Percentiles rank a stretch among this genome's conserved stretches.
Conservation (phyloP, 2,797 vertebrate species). For the Forpus xanthops region DNA sequence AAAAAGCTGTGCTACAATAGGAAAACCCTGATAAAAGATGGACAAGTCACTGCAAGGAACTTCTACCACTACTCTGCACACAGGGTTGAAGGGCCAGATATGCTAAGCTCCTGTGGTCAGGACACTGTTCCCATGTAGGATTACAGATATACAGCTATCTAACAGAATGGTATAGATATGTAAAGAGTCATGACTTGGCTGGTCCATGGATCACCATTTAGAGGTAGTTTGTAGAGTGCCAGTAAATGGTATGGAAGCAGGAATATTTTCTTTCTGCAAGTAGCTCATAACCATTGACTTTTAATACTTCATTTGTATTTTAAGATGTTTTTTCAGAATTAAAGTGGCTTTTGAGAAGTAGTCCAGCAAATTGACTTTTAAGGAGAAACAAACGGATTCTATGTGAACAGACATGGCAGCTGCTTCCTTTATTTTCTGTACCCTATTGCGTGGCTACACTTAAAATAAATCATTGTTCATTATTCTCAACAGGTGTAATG, state of each 20-base stretch:
- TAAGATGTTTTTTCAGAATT: background rate
- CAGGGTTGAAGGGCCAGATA: background rate
- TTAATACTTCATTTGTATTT: background rate
- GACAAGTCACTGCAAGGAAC: background rate
- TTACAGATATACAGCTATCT: background rate
- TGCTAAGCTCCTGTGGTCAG: background rate
- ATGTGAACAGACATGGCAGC: background rate
- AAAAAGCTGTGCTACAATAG: background rate
- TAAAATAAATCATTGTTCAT: background rate
- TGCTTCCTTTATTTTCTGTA: background rate
- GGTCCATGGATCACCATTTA: background rate
- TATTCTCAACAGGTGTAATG: background rate
- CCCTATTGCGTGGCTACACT: background rate
- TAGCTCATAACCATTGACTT: background rate
- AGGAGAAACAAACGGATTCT: background rate
- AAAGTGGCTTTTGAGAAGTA: background rate
- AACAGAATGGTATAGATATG: background rate
- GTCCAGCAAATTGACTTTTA: background rate
- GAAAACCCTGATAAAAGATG: background rate
- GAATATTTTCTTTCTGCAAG: background rate
- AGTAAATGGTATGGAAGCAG: background rate
- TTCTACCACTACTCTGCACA: background rate
- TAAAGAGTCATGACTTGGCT: background rate
- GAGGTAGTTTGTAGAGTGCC: background rate
- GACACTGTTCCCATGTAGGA: background rate